Base-by-base conservation (phyloP, 1,140 invertebrate species). In the Lepidurus couesii region DNA sequence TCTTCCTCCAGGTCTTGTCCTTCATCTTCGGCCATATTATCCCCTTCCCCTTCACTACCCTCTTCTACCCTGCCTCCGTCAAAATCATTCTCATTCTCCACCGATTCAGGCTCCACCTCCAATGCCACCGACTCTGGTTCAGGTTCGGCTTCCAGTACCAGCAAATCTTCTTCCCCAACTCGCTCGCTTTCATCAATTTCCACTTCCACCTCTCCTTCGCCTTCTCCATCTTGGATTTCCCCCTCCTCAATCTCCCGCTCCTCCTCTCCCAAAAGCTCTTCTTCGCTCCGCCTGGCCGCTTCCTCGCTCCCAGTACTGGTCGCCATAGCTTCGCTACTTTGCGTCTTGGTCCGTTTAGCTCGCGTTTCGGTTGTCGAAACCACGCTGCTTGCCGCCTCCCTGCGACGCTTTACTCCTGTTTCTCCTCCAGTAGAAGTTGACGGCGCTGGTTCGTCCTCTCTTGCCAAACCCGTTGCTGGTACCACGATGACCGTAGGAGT, bases 401-500 rank as follows among this genome's bases (percentile, higher is more conserved):
- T 53, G 13, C 53, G 53, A 65, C 77, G 11, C 65, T 74, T 77
- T 42, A 45, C 26, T 65, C 73, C 42, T 47, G 43, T 44, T 76
- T 76, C 75, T 24, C 75, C 10, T 10, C 65, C 34, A 13, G 42
- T 13, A 43, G 47, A 53, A 7, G 78, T 42, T 44, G 42, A 42
- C 0, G 75, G 26, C 34, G 43, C n/a, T 43, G 77, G 77, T 74
- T 78, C 77, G 34, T 78, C 77, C 42, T 78, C 65, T 81, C 79
- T 86, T 84, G 42, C 89, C 91, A 77, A 42, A 10, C 76, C 77
- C 44, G 90, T 77, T 3, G 82, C 91, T 1, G 92, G 93, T 80
- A 93, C 86, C n/a, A 94, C 92, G 10, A 92, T 92, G 1, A 91
- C 92, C 42, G 92, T 94, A 1, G 84, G 85, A 42, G 83, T 85